These are phyloP conservation scores for Limnothrissa miodon DNA, from an alignment of 2,113 vertebrate genomes.

Conservation along the genomic window DNA sequence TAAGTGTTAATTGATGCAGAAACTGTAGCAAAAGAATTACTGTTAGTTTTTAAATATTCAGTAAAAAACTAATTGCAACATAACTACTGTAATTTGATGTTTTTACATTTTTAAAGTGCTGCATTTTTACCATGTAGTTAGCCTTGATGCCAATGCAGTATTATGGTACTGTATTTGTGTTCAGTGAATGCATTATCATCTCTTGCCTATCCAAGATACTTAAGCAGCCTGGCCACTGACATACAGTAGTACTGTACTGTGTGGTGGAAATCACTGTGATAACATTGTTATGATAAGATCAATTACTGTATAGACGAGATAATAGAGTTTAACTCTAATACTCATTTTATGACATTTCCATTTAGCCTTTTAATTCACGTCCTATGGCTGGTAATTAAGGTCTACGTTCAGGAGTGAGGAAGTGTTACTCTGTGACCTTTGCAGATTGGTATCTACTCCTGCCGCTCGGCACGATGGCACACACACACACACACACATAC, in stretches of 20 bases:
- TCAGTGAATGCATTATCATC: neutral
- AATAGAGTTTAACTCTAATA: conserved; percentile 52
- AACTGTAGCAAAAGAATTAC: too few relatives aligned
- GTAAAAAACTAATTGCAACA: too few relatives aligned
- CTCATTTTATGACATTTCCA: conserved; percentile 65
- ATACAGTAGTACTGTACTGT: neutral
- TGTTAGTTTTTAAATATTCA: too few relatives aligned
- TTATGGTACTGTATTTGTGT: neutral
- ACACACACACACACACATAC: conserved; percentile 36
- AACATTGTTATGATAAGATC: conserved; percentile 66
- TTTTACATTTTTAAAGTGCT: too few relatives aligned
- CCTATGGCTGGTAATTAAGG: conserved; percentile 70
- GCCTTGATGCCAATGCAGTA: neutral
- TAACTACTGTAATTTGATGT: too few relatives aligned
- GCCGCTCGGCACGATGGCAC: conserved; percentile 43
- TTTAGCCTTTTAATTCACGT: conserved; percentile 67
- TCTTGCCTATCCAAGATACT: neutral
- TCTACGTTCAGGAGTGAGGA: conserved; percentile 57
- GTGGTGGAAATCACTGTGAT: conserved; percentile 36
- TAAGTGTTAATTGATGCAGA: too few relatives aligned
- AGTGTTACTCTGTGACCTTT: conserved; percentile 64
- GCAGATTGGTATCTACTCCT: conserved; percentile 66
- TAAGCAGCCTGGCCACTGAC: neutral
- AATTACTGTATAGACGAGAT: conserved; percentile 59
- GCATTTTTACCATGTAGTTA: neutral